phyloP scores from a whole-genome alignment of 37 sponge, comb jelly and placozoan species.

The Halisarca cf. caerulea region DNA sequence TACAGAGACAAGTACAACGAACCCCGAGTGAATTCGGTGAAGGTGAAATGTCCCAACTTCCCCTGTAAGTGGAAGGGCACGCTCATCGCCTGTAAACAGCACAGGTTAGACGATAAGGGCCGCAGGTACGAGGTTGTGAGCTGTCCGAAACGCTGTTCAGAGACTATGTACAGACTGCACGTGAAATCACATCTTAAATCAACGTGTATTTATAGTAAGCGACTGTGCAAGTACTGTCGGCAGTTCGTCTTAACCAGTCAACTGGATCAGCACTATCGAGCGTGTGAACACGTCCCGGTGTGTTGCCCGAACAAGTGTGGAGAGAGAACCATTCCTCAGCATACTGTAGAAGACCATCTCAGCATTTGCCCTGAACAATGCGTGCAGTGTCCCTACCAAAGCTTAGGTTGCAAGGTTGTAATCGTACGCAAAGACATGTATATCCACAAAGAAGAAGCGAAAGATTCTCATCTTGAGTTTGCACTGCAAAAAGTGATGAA shows the following conservation, averaged over 20 bases:
- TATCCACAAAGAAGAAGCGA: neutral
- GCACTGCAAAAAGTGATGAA: neutral
- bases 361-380: neutral
- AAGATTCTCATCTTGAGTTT: neutral
- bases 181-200: neutral
- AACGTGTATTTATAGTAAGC: neutral
- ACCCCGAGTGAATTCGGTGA: neutral
- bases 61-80: neutral
- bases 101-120: neutral
- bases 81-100: neutral
- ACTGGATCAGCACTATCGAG: neutral
- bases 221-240: neutral
- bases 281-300: neutral
- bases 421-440: neutral
- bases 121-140: neutral
- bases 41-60: slow-evolving; percentile 5
- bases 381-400: neutral
- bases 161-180: neutral
- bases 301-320: slow-evolving; percentile 4
- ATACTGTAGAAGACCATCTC: neutral
- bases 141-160: neutral
- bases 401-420: neutral
- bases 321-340: neutral
- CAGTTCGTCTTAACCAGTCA: no score
- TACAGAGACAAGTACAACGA: slow-evolving; percentile 14